phyloP scores from a whole-genome alignment of 2,888 invertebrate species.

The Ctenicera cuprea region DNA sequence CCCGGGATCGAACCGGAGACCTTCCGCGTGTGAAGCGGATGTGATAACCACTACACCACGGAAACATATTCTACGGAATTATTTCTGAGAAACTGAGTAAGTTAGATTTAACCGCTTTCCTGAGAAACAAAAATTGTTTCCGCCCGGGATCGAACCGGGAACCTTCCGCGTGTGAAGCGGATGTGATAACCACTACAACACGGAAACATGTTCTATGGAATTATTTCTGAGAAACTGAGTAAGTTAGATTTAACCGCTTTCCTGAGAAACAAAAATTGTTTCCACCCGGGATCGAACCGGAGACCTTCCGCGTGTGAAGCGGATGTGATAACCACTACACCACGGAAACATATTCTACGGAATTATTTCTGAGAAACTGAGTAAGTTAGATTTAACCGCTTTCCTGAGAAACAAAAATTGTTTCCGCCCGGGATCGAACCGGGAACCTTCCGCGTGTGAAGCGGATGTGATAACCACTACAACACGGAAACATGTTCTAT shows the following conservation, averaged over 20 bases:
- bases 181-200: conserved; percentile 92
- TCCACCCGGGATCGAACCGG: too few relatives aligned
- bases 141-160: conserved; percentile 93
- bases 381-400: too few relatives aligned
- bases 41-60: too few relatives aligned
- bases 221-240: neutral
- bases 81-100: too few relatives aligned
- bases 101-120: neutral
- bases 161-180: conserved; percentile 94
- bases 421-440: conserved; percentile 93
- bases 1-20: too few relatives aligned
- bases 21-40: too few relatives aligned
- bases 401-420: conserved; percentile 67
- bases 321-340: too few relatives aligned
- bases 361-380: too few relatives aligned
- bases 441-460: conserved; percentile 94
- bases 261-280: too few relatives aligned
- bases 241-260: too few relatives aligned
- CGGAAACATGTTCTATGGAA: conserved; percentile 1
- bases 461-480: conserved; percentile 94
- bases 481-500: conserved; percentile 66
- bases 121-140: conserved; percentile 75
- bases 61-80: too few relatives aligned
- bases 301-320: too few relatives aligned
- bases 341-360: conserved; percentile 17